These are phyloP conservation scores for Pelodytes ibericus DNA, from an alignment of 2,797 vertebrate genomes.

Conservation along the genomic window DNA sequence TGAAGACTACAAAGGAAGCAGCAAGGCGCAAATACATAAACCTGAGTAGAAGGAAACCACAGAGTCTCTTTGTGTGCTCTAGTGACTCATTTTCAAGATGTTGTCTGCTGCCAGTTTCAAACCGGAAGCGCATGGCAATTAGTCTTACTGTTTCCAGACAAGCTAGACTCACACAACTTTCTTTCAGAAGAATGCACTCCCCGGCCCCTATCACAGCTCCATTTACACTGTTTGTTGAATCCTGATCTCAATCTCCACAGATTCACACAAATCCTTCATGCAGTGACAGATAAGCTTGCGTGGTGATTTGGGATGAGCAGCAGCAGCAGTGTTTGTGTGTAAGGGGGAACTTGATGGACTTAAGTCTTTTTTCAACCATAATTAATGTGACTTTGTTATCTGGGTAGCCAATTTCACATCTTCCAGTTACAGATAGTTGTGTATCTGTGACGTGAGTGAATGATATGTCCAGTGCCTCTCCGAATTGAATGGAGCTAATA, in stretches of 20 bases:
- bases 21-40: constrained; percentile 76
- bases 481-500: background rate
- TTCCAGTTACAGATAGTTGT: too few species aligned
- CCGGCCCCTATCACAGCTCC: background rate
- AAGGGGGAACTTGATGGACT: too few species aligned
- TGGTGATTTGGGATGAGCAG: too few species aligned
- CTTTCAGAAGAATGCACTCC: constrained; percentile 11
- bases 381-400: too few species aligned
- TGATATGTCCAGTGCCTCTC: too few species aligned
- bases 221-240: background rate
- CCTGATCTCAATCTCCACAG: too few species aligned
- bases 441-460: too few species aligned
- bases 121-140: constrained; percentile 98
- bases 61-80: constrained; percentile 91
- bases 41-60: constrained; percentile 77
- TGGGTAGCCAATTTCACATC: too few species aligned
- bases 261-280: background rate
- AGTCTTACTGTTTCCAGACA: constrained; percentile 97
- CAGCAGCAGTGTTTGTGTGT: too few species aligned
- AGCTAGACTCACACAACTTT: constrained; percentile 76
- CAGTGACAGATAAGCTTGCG: background rate
- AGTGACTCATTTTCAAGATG: constrained; percentile 99
- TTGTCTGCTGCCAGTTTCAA: constrained; percentile 98
- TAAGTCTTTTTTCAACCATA: too few species aligned
- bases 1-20: constrained; percentile 78